Evolutionary conservation across 2,888 invertebrate genomes (phyloP).

Genomic region (Ischnus inquisitorius): DNA sequence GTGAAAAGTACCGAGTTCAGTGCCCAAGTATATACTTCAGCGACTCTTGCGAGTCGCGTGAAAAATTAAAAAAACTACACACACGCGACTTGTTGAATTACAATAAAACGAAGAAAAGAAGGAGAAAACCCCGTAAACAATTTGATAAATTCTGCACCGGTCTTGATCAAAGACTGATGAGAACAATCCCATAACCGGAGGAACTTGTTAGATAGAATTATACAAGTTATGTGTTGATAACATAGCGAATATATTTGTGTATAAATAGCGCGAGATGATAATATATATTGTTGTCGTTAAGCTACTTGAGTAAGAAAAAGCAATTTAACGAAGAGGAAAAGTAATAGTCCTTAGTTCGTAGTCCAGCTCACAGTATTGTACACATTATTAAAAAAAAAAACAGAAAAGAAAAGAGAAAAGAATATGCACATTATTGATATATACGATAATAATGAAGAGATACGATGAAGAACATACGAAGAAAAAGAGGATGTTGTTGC

Average conservation of each 20-base stretch:
- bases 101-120: conserved; percentile 37
- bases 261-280: conserved; percentile 67
- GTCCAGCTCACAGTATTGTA: conserved; percentile 77
- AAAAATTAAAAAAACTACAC: background rate
- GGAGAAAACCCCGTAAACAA: conserved; percentile 27
- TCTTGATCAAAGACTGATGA: conserved; percentile 66
- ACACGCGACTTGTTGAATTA: conserved; percentile 55
- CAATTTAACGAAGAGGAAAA: conserved; percentile 67
- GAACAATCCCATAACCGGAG: conserved; percentile 62
- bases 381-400: conserved; percentile 70
- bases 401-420: background rate
- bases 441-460: conserved; percentile 61
- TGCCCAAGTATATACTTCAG: conserved; percentile 45
- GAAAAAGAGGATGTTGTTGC: conserved; percentile 72
- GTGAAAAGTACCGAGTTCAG: conserved; percentile 27
- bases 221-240: conserved; percentile 67
- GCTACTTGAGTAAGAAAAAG: conserved; percentile 63
- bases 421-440: conserved; percentile 70
- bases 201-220: conserved; percentile 66
- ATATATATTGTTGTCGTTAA: conserved; percentile 69
- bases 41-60: conserved; percentile 25
- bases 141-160: conserved; percentile 51
- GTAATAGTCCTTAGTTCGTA: conserved; percentile 66
- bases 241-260: conserved; percentile 68
- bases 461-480: conserved; percentile 51